A percentile compares a stretch with the other conserved stretches of the same genome.
Conservation (phyloP, 2,888 invertebrate species). For the Actias luna region DNA sequence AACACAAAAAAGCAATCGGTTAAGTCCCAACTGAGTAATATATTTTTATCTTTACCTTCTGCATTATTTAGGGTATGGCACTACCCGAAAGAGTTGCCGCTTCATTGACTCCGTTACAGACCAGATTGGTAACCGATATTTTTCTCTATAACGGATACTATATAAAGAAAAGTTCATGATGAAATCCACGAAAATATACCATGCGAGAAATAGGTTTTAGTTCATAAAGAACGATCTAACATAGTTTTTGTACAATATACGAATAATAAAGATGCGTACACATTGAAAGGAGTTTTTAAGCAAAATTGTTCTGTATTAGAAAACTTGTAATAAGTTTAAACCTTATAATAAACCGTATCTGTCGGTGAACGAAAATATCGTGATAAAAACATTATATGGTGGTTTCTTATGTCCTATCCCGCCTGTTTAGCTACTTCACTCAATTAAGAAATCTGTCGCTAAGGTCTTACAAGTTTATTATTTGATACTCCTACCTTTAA, state of each 20-base stretch:
- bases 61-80: background rate
- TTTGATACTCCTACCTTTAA: too few relatives aligned
- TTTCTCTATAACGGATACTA: slow-evolving; percentile 13
- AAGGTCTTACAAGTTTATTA: too few relatives aligned
- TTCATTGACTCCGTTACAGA: slow-evolving; percentile 19
- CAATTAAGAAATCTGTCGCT: too few relatives aligned
- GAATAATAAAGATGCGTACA: background rate
- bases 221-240: background rate
- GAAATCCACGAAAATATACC: slow-evolving; percentile 5
- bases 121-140: slow-evolving; percentile 18
- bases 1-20: too few relatives aligned
- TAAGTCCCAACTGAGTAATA: too few relatives aligned
- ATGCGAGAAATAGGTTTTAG: slow-evolving; percentile 12
- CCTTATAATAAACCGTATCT: too few relatives aligned
- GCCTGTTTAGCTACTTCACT: too few relatives aligned
- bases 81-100: slow-evolving; percentile 14
- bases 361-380: too few relatives aligned
- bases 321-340: too few relatives aligned
- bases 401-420: too few relatives aligned
- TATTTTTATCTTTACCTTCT: background rate
- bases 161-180: slow-evolving; percentile 3
- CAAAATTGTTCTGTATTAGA: too few relatives aligned
- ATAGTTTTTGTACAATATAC: slow-evolving; percentile 5
- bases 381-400: too few relatives aligned
- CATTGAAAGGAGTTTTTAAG: background rate